These are phyloP conservation scores for Columba guinea DNA, from an alignment of 2,797 vertebrate species.

Conservation along the genomic window DNA sequence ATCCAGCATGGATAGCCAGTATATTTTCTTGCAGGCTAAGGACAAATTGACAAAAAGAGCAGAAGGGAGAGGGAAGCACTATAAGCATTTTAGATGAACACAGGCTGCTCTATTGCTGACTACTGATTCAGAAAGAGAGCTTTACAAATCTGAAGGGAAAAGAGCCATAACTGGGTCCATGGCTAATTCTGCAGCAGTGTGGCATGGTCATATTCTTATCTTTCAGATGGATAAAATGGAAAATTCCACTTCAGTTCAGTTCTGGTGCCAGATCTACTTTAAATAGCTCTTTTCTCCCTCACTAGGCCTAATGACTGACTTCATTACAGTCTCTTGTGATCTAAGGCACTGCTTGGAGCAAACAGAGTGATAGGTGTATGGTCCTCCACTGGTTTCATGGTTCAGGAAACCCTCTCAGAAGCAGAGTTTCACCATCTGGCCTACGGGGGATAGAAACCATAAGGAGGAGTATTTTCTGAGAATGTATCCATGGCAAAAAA, in stretches of 20 bases:
- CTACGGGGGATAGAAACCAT: not conserved
- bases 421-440: not conserved
- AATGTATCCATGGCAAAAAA: not conserved
- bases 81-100: not conserved
- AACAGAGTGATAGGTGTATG: not conserved
- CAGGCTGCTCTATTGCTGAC: not conserved
- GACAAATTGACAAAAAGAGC: not conserved
- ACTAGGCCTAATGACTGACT: slow-evolving; percentile 22
- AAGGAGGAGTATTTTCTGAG: not conserved
- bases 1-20: not conserved
- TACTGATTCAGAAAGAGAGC: not conserved
- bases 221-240: slow-evolving; percentile 5
- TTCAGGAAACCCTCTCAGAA: not conserved
- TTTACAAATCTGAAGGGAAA: not conserved
- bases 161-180: slow-evolving; percentile 2
- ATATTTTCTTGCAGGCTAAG: not conserved
- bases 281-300: slow-evolving; percentile 32
- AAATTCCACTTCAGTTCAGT: slow-evolving; percentile 48
- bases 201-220: not conserved
- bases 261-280: slow-evolving; percentile 23
- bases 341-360: not conserved
- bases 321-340: not conserved
- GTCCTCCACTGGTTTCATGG: not conserved
- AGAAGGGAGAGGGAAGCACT: not conserved
- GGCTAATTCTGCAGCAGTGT: slow-evolving; percentile 21